Conservation (phyloP, 2,797 vertebrate species). For the Premnoplex brunnescens region DNA sequence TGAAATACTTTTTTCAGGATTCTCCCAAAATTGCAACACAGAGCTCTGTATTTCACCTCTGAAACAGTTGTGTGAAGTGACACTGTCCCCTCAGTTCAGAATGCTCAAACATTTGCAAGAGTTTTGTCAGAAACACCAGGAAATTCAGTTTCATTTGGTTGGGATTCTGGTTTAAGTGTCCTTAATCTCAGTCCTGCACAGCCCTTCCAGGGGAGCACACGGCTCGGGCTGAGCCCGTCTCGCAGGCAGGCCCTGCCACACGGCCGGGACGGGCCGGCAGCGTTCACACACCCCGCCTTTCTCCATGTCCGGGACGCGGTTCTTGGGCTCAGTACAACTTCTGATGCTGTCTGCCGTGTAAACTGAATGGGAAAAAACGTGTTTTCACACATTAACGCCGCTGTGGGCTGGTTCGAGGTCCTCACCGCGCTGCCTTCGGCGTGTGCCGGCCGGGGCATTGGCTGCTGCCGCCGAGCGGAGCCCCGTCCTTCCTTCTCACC, state of each 20-base stretch:
- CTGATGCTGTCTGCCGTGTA: background rate
- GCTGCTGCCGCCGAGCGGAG: accelerated
- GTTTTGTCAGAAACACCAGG: background rate
- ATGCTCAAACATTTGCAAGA: background rate
- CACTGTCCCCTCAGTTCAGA: accelerated
- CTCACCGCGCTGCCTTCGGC: background rate
- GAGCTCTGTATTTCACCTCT: background rate
- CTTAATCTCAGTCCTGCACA: too few relatives aligned
- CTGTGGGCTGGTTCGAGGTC: accelerated
- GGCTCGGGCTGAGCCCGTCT: accelerated
- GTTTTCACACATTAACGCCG: accelerated
- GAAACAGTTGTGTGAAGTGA: background rate
- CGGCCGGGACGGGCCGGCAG: accelerated
- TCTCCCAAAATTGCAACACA: background rate
- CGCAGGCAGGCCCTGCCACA: accelerated
- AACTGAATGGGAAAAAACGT: accelerated
- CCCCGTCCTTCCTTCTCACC: accelerated
- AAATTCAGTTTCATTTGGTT: background rate
- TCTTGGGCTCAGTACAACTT: too few relatives aligned
- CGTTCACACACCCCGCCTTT: accelerated
- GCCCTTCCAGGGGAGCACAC: accelerated
- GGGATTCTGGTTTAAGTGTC: background rate
- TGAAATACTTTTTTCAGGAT: background rate
- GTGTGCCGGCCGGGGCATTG: background rate
- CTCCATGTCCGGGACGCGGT: accelerated